Evolutionary conservation across 2,797 vertebrate species (phyloP).

Genomic region (Amazonetta brasiliensis): DNA sequence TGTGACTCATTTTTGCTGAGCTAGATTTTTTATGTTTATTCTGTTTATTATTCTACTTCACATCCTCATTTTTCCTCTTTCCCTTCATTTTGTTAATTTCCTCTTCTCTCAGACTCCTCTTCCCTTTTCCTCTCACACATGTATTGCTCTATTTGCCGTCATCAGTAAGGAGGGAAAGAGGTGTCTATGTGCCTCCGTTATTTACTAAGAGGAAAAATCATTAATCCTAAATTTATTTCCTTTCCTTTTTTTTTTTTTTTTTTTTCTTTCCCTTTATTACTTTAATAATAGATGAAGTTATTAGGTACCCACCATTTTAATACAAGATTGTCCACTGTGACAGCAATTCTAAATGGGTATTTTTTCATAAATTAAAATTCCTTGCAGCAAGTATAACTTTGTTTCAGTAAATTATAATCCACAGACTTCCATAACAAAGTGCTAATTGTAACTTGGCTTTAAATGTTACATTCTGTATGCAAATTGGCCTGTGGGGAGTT

Average conservation of each 20-base stretch:
- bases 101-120: not conserved
- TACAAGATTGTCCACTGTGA: constrained; percentile 56
- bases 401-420: constrained; percentile 75
- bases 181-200: not conserved
- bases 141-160: not conserved
- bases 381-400: constrained; percentile 69
- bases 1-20: not conserved
- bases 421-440: constrained; percentile 74
- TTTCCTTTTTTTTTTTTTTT: not conserved
- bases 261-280: not conserved
- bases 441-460: constrained; percentile 80
- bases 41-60: too few relatives aligned
- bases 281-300: constrained; percentile 49
- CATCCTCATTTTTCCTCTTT: not conserved
- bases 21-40: not conserved
- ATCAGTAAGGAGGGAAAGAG: not conserved
- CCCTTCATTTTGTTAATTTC: not conserved
- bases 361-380: constrained; percentile 79
- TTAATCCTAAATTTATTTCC: constrained; percentile 38
- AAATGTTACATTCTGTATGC: constrained; percentile 79
- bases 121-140: not conserved
- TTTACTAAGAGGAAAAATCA: not conserved
- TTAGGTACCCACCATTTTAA: constrained; percentile 61
- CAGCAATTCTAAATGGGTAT: constrained; percentile 64
- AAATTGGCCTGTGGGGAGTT: constrained; percentile 76